Percentiles rank a stretch among this genome's conserved stretches.
phyloP scores from a whole-genome alignment of 2,888 invertebrate genomes.

The Drosophila kokeensis region DNA sequence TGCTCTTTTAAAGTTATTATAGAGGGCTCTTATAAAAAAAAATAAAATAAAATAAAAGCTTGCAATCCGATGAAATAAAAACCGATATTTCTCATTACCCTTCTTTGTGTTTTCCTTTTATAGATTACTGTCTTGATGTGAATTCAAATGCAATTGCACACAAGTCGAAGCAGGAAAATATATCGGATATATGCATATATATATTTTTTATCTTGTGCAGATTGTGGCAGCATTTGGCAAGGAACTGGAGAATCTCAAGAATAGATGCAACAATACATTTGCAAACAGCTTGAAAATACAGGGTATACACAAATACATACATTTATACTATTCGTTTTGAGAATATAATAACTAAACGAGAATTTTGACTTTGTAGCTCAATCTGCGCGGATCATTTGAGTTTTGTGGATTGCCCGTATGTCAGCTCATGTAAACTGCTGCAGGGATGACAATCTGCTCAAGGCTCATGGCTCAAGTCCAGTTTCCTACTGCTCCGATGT shows the following conservation, averaged over 20 bases:
- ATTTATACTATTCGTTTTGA: neutral
- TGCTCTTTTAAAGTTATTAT: neutral
- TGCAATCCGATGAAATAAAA: neutral
- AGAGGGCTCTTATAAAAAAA: neutral
- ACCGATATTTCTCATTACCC: neutral
- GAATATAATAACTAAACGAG: neutral
- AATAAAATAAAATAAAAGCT: neutral
- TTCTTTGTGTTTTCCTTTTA: neutral
- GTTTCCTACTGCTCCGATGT: conserved; percentile 79
- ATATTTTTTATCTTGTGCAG: too few relatives aligned
- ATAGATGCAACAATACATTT: conserved; percentile 72
- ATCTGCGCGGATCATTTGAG: conserved; percentile 84
- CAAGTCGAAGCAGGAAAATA: neutral
- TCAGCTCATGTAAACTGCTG: conserved; percentile 86
- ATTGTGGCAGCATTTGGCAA: conserved; percentile 69
- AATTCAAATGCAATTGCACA: neutral
- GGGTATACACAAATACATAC: conserved; percentile 48
- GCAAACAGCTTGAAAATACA: conserved; percentile 63
- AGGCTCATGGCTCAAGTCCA: conserved; percentile 84
- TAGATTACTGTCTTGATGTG: neutral
- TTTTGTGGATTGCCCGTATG: conserved; percentile 85
- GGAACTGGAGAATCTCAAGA: conserved; percentile 86
- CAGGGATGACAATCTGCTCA: conserved; percentile 82
- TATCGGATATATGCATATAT: neutral
- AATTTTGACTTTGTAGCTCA: conserved; percentile 83